These are phyloP conservation scores for Drosophila dunni DNA, from an alignment of 1,140 invertebrate genomes.

Conservation along the genomic window DNA sequence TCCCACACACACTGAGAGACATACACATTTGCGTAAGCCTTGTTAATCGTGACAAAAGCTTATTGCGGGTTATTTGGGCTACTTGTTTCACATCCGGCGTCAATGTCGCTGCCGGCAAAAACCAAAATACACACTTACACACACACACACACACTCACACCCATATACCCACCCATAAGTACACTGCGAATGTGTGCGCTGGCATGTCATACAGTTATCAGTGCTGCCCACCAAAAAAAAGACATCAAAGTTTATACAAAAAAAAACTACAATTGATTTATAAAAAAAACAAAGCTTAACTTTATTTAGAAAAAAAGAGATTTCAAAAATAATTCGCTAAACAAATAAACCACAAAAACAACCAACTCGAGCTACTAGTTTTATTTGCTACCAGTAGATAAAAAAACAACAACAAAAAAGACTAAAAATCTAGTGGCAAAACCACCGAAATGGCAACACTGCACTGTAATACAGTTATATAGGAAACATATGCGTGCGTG, in stretches of 20 bases:
- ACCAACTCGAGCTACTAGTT: too few species aligned
- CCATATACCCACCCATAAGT: background rate
- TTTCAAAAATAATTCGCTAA: too few species aligned
- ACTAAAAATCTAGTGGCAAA: too few species aligned
- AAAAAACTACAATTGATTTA: too few species aligned
- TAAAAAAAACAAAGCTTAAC: too few species aligned
- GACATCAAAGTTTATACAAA: too few species aligned
- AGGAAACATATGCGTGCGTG: constrained; percentile 37
- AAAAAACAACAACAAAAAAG: too few species aligned
- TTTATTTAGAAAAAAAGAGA: too few species aligned
- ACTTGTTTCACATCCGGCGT: constrained; percentile 79
- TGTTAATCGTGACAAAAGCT: constrained; percentile 82
- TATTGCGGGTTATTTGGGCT: constrained; percentile 82
- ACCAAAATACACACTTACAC: constrained; percentile 73
- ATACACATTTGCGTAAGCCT: constrained; percentile 72
- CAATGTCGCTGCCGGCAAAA: constrained; percentile 62
- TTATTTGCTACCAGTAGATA: too few species aligned
- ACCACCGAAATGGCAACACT: too few species aligned
- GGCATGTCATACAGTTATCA: constrained; percentile 12
- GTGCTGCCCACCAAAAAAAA: too few species aligned
- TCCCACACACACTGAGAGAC: background rate
- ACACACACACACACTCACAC: constrained; percentile 17
- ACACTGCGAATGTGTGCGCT: constrained; percentile 5
- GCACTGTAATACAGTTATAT: constrained; percentile 46
- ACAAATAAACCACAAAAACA: too few species aligned